Evolutionary conservation across 2,113 vertebrate species (phyloP).

Genomic region (Eidolon helvum): DNA sequence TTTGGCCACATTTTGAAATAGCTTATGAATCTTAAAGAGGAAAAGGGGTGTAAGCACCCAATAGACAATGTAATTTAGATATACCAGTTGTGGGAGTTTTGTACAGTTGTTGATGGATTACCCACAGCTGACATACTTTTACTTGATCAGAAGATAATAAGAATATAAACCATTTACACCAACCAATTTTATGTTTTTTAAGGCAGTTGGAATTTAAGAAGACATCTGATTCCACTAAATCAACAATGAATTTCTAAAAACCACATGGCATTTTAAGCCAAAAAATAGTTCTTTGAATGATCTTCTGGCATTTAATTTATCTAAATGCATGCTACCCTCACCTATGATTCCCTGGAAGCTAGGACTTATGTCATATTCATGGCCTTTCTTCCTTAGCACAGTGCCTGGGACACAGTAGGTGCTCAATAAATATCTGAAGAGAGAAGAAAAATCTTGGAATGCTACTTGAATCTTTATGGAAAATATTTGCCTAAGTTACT

Average conservation of each 20-base stretch:
- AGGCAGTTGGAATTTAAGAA: slow-evolving; percentile 52
- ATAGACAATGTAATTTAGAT: slow-evolving; percentile 23
- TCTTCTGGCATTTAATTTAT: not conserved
- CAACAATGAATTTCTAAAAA: slow-evolving; percentile 4
- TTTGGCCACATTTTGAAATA: slow-evolving; percentile 32
- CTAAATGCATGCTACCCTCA: not conserved
- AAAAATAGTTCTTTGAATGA: slow-evolving; percentile 12
- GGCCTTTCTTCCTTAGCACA: not conserved
- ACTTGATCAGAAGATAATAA: slow-evolving; percentile 46
- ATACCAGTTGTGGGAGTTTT: not conserved
- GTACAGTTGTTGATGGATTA: slow-evolving; percentile 7
- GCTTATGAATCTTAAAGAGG: not conserved
- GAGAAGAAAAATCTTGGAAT: not conserved
- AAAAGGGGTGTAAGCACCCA: not conserved
- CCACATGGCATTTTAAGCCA: slow-evolving; percentile 36
- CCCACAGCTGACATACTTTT: slow-evolving; percentile 22
- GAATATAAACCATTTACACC: not conserved
- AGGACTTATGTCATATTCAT: not conserved
- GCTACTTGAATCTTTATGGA: not conserved
- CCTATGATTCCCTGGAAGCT: not conserved
- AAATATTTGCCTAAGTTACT: slow-evolving; percentile 1
- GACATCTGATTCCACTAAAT: slow-evolving; percentile 58
- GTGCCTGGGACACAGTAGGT: not conserved
- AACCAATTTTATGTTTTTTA: slow-evolving; percentile 37
- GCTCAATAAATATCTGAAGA: not conserved